Base-by-base conservation (phyloP, 2,888 invertebrate species). In the Notocelia uddmanniana region DNA sequence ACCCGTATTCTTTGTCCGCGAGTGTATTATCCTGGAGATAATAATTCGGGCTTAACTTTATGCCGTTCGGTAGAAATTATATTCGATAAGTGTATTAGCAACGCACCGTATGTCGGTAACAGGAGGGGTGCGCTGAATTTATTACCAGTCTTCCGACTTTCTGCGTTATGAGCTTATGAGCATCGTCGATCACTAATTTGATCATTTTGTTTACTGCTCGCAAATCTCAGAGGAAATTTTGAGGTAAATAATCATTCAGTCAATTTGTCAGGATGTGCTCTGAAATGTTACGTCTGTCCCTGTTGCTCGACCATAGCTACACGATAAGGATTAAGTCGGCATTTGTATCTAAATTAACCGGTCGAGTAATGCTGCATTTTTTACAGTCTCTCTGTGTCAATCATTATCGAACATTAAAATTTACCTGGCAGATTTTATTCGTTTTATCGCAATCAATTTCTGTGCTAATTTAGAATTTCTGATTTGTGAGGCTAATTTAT, bases 111-210 rank as follows among this genome's bases (percentile, higher is more conserved):
- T 89, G 90, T 83, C 81, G 74, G 78, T 79, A 87, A 85, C 85
- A 85, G 82, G 81, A 85, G 86, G 88, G 88, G 86, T 75, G 80
- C 76, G 81, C 77, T 77, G 79, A 86, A 88, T 87, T 86, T 87
- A 88, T 85, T 83, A 84, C 81, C 77, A 86, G 86, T 87, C 83
- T 79, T 80, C 81, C 81, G 79, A 84, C 85, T 88, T 88, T 89
- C 88, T 88, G 83, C 86, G 85, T 85, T 85, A 88, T 84, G 81
- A 87, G 85, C 85, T 85, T 85, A 88, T 84, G 81, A 87, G 85
- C 85, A 80, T 80, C 83, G 81, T 81, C 86, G 86, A 82, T 82
- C 85, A 79, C 80, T 85, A 83, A 89, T 82, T 85, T 80, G 83
- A 88, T 88, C 80, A 75, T 79, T 82, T 77, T 80, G 79, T 76